These are phyloP conservation scores for Galerucella nymphaeae DNA, from an alignment of 2,888 invertebrate genomes.

Conservation along the genomic window DNA sequence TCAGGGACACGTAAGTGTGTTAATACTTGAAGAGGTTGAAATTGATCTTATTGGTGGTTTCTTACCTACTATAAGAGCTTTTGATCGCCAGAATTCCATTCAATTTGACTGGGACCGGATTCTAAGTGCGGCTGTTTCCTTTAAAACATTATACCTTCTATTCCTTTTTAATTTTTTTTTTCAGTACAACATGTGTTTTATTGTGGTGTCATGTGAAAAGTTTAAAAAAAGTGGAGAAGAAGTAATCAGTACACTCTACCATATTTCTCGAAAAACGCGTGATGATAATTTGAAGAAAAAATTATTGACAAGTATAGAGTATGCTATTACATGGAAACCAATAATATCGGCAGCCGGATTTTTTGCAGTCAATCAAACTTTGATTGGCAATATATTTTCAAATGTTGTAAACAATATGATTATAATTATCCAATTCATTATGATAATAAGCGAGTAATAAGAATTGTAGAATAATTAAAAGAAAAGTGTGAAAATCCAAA, in stretches of 20 bases:
- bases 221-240: slow-evolving; percentile 7
- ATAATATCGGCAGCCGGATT: neutral
- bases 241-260: neutral
- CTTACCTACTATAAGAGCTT: no score
- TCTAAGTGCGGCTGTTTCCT: no score
- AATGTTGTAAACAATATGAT: neutral
- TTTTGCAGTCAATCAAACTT: neutral
- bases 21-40: no score
- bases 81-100: no score
- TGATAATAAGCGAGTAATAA: neutral
- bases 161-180: no score
- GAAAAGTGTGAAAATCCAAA: neutral
- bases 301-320: neutral
- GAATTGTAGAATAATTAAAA: neutral
- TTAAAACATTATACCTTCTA: no score
- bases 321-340: neutral
- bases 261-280: neutral
- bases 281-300: neutral
- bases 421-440: neutral
- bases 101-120: no score
- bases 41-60: no score
- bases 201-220: neutral
- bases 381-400: neutral
- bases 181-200: neutral
- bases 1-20: no score